Evolutionary conservation across 2,888 invertebrate species (phyloP).

Genomic region (Pheosia gnoma): DNA sequence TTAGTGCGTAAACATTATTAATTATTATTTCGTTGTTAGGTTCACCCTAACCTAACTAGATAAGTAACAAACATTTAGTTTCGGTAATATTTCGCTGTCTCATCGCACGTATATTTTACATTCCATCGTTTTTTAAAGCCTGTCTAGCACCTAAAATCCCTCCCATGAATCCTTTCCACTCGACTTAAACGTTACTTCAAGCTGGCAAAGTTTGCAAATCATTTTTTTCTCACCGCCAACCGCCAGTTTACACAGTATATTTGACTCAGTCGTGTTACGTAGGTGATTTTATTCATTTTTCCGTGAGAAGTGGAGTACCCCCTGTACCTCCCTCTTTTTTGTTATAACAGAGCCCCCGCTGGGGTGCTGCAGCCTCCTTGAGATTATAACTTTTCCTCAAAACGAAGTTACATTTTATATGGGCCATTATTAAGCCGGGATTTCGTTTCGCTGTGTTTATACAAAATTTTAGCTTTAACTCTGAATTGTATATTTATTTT

Average conservation of each 20-base stretch:
- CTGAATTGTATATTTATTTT: constrained; percentile 32
- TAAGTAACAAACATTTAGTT: too few species aligned
- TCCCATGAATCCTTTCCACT: constrained; percentile 15
- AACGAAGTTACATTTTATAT: constrained; percentile 51
- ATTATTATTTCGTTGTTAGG: too few species aligned
- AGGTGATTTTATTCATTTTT: constrained; percentile 55
- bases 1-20: too few species aligned
- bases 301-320: constrained; percentile 36
- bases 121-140: background rate
- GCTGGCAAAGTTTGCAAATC: constrained; percentile 40
- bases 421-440: constrained; percentile 43
- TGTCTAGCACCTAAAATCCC: background rate
- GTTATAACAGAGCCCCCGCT: constrained; percentile 51
- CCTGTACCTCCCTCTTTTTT: constrained; percentile 23
- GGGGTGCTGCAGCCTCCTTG: constrained; percentile 35
- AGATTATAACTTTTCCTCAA: constrained; percentile 55
- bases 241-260: constrained; percentile 39
- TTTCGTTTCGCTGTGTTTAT: constrained; percentile 39
- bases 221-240: constrained; percentile 35
- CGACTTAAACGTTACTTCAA: constrained; percentile 19
- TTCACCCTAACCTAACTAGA: too few species aligned
- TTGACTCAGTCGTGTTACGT: constrained; percentile 45
- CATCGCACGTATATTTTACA: background rate
- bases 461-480: constrained; percentile 32
- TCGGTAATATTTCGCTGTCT: background rate